Evolutionary conservation across 53 echinoderm and acorn worm genomes (phyloP), one percentile per base, ranked within the genome.

Genomic region (Luidia sarsii): DNA sequence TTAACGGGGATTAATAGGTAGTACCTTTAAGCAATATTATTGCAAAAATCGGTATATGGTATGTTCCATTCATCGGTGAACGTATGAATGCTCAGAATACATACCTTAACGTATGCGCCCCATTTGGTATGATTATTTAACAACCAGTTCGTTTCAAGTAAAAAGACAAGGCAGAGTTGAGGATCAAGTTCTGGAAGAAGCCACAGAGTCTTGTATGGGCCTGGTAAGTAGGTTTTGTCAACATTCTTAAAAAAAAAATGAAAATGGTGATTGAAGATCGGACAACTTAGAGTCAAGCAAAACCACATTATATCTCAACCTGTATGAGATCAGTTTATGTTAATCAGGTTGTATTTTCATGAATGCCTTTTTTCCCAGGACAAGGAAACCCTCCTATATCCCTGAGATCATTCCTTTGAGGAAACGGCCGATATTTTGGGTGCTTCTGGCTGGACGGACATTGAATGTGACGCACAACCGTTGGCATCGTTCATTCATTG

Each of bases 361-460:
- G 23, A 56, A 56, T 2, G 7, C 24, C 24, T 56, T 9, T 4
- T 7, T 51, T 4, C 21, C 21, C 10, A 56, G 28, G 25, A 56
- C 25, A 22, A 25, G 28, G 1, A 57, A 8, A 14, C 23, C 7
- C 1, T 21, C 25, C 25, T 54, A 24, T 4, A 8, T 9, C 5
- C 14, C 16, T 20, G 43, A 20, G 46, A 67, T 19, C 43, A 11
- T 25, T 13, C 48, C 25, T 19, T 34, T 20, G 41, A 25, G 20
- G 68, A 68, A 37, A 68, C 46, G 3, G 4, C 30, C 7, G 68
- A 68, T 5, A 15, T 68, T 3, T 68, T 68, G 15, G 18, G 14
- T 2, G 15, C 27, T 7, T 68, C 48, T 37, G 68, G 68, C 19
- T 68, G 68, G 68, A 25, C 15, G 9, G 49, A 68, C 30, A 49